Evolutionary conservation across 2,888 invertebrate genomes (phyloP).

Genomic region (Candidula unifasciata): DNA sequence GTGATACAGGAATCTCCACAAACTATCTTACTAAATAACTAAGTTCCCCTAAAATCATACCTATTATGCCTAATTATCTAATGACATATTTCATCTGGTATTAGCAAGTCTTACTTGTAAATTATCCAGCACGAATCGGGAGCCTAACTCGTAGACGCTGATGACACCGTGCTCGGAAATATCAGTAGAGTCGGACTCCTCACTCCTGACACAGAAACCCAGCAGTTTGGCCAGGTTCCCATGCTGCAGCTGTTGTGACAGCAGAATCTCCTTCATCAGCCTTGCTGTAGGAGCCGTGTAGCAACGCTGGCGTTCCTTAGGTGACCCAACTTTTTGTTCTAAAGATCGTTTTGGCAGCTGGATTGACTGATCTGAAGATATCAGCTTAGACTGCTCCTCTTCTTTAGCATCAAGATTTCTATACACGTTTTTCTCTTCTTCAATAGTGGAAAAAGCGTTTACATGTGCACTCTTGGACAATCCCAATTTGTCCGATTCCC

Average conservation of each 20-base stretch:
- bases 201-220: slow-evolving; percentile 75
- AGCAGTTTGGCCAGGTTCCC: slow-evolving; percentile 70
- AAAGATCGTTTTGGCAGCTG: too few species aligned
- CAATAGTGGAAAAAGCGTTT: too few species aligned
- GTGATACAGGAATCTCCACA: too few species aligned
- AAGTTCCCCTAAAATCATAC: too few species aligned
- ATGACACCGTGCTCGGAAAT: slow-evolving; percentile 73
- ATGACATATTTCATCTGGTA: not conserved
- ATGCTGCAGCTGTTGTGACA: slow-evolving; percentile 71
- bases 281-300: slow-evolving; percentile 72
- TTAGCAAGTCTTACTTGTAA: slow-evolving; percentile 53
- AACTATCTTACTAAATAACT: too few species aligned
- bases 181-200: slow-evolving; percentile 73
- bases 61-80: not conserved
- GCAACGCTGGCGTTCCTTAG: slow-evolving; percentile 59
- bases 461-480: too few species aligned
- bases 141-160: slow-evolving; percentile 72
- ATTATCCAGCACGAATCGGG: slow-evolving; percentile 65
- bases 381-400: not conserved
- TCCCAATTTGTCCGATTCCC: too few species aligned
- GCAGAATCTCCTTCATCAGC: slow-evolving; percentile 75
- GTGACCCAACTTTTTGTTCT: not conserved
- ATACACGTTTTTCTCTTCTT: not conserved
- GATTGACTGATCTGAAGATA: not conserved
- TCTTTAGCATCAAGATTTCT: not conserved